Base-by-base conservation (phyloP, 2,888 invertebrate genomes). In the Urechis unicinctus region DNA sequence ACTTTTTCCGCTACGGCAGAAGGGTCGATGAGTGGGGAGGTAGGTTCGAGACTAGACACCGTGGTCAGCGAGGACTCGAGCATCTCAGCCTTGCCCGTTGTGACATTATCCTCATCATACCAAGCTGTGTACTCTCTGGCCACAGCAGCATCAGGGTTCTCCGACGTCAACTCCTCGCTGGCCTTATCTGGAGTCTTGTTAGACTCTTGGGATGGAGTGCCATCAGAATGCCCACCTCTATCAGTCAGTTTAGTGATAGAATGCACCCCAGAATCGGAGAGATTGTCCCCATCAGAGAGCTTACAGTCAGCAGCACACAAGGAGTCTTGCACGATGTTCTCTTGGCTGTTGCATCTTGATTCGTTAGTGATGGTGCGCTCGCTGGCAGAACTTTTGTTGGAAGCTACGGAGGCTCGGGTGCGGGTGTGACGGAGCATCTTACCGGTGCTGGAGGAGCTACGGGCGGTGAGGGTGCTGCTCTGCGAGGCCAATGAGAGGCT, bases 361-460 rank as follows among this genome's bases (percentile, higher is more conserved):
- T 56, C 56, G 24, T 48, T 52, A 17, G 55, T 58, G 25, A 60
- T 29, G 1, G 60, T 60, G 22, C 53, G 46, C 45, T 60, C 60
- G 47, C 60, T 60, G 28, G 58, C 58, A 2, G 55, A 52, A 45
- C 58, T 58, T 9, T 51, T 47, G 4, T 50, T 58, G 6, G 58
- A 58, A 0, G 58, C 47, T 6, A 31, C 55, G 2, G 60, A 60
- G 47, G 50, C 45, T 3, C 60, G 50, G 1, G 45, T 22, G 5
- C 57, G 51, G 36, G 29, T 53, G 5, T 58, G 36, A 9, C 56
- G 42, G 49, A 60, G 48, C 5, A 30, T 53, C 22, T 53, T 46
- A 28, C 26, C 29, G 9, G 29, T 25, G 24, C 57, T 57, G 31
- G 43, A 29, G 26, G 50, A 51, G 48, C 60, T 60, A 31, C 49